A percentile compares a stretch with the other conserved stretches of the same genome.
phyloP scores from a whole-genome alignment of 1,140 invertebrate genomes.

The Coenobita brevimanus region DNA sequence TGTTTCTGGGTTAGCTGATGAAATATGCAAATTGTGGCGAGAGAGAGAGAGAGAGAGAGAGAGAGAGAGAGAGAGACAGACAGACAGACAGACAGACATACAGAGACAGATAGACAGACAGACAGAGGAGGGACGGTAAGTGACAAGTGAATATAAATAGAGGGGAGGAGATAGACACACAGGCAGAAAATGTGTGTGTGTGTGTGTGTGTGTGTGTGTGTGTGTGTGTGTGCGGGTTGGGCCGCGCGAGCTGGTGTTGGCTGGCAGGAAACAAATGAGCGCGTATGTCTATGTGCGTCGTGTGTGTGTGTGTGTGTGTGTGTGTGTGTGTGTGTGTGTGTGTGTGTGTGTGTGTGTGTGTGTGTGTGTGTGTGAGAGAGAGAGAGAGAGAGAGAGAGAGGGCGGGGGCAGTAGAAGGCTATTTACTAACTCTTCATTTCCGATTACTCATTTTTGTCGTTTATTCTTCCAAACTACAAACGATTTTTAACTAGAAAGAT shows the following conservation, averaged over 20 bases:
- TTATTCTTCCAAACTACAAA: neutral
- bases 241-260: too few species aligned
- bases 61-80: neutral
- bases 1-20: too few species aligned
- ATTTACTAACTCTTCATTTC: too few species aligned
- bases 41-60: neutral
- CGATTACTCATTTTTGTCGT: too few species aligned
- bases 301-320: neutral
- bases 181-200: neutral
- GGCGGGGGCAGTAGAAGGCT: neutral
- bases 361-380: neutral
- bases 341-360: constrained; percentile 1
- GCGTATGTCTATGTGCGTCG: too few species aligned
- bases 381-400: neutral
- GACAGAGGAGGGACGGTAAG: neutral
- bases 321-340: constrained; percentile 1
- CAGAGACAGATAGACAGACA: neutral
- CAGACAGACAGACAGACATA: neutral
- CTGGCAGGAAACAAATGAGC: too few species aligned
- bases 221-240: too few species aligned
- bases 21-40: neutral
- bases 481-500: neutral
- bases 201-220: too few species aligned
- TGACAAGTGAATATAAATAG: neutral
- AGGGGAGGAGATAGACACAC: neutral